Evolutionary conservation across 2,888 invertebrate species (phyloP).

Genomic region (Pristionchus exspectatus): DNA sequence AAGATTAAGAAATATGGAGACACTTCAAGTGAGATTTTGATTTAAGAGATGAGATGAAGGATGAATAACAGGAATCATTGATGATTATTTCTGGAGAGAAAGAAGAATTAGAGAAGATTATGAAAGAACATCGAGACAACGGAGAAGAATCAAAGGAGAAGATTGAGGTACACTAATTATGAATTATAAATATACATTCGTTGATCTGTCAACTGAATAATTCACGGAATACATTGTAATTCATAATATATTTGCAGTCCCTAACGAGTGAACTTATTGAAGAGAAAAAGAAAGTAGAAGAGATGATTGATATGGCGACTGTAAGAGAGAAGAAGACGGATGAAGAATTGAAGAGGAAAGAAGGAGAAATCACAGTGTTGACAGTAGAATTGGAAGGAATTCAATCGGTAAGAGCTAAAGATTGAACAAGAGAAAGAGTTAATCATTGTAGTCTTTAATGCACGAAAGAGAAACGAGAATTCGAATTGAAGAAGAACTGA

Average conservation of each 20-base stretch:
- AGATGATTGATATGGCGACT: slow-evolving; percentile 1
- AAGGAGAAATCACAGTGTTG: background rate
- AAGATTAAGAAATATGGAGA: slow-evolving; percentile 67
- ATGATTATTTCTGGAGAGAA: slow-evolving; percentile 46
- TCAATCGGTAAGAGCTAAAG: background rate
- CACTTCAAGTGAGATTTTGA: slow-evolving; percentile 46
- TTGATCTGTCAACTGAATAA: too few relatives aligned
- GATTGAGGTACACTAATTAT: background rate
- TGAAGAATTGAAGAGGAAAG: slow-evolving; percentile 10
- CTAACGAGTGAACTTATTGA: background rate
- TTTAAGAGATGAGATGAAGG: background rate
- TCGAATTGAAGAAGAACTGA: slow-evolving; percentile 44
- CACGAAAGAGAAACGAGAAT: slow-evolving; percentile 3
- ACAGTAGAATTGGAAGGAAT: slow-evolving; percentile 27
- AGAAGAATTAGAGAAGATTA: slow-evolving; percentile 59
- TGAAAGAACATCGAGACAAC: slow-evolving; percentile 53
- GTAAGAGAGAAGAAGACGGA: slow-evolving; percentile 50
- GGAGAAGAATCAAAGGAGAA: slow-evolving; percentile 54
- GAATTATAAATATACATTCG: background rate
- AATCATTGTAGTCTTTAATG: background rate
- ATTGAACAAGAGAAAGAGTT: background rate
- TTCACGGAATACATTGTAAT: too few relatives aligned
- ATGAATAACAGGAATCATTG: slow-evolving; percentile 35
- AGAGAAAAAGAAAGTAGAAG: slow-evolving; percentile 34
- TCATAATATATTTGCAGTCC: background rate